These are phyloP conservation scores for Pollenia labialis DNA, from an alignment of 2,888 invertebrate genomes.

Conservation along the genomic window DNA sequence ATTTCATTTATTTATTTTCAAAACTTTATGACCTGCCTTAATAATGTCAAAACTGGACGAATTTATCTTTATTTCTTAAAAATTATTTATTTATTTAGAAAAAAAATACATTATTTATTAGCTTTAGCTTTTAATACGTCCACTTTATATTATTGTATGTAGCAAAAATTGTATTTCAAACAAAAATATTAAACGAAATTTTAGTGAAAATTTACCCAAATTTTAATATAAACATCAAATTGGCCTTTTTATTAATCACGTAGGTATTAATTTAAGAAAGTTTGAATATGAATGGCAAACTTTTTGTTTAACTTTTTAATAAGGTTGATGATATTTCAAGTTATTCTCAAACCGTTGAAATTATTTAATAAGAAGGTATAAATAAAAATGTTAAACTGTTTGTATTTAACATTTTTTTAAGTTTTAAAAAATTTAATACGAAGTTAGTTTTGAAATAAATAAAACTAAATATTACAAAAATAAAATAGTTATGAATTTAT, in stretches of 20 bases:
- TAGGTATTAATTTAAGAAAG: not conserved
- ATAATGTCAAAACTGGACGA: not conserved
- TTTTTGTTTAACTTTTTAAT: conserved; percentile 44
- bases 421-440: conserved; percentile 20
- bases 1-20: no score
- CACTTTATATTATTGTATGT: conserved; percentile 54
- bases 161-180: conserved; percentile 29
- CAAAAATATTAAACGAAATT: conserved; percentile 8
- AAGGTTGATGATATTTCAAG: conserved; percentile 14
- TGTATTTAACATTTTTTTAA: conserved; percentile 29
- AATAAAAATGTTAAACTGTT: conserved; percentile 10
- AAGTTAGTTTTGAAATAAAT: conserved; percentile 2
- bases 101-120: conserved; percentile 14
- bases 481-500: conserved; percentile 36
- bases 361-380: conserved; percentile 12
- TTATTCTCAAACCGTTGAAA: conserved; percentile 4
- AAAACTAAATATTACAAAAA: not conserved
- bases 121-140: conserved; percentile 59
- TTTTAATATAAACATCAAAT: conserved; percentile 31
- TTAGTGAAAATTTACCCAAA: conserved; percentile 42
- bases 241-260: conserved; percentile 31
- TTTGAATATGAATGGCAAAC: conserved; percentile 15
- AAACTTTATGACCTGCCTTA: not conserved
- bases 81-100: conserved; percentile 3
- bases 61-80: not conserved